Evolutionary conservation across 2,113 vertebrate species (phyloP).

Genomic region (Macquaria ambigua): DNA sequence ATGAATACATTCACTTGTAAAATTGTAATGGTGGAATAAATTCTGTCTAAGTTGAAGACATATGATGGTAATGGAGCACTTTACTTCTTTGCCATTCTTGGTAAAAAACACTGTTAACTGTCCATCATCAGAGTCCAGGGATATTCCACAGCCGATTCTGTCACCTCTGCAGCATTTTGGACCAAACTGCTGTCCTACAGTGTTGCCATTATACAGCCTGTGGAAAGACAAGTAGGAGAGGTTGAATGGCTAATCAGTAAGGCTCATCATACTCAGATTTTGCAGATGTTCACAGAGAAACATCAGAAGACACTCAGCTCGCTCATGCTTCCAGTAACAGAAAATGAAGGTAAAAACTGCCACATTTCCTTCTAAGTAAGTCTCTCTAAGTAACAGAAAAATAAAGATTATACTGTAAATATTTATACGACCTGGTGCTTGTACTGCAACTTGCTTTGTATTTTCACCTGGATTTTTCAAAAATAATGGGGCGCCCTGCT

Average conservation of each 20-base stretch:
- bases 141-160: slow-evolving; percentile 93
- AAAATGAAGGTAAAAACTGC: slow-evolving; percentile 1
- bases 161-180: slow-evolving; percentile 94
- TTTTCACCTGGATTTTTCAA: neutral
- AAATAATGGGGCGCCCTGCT: neutral
- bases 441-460: neutral
- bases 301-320: neutral
- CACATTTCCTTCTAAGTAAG: no score
- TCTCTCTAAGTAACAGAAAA: neutral
- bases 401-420: neutral
- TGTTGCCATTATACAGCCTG: slow-evolving; percentile 94
- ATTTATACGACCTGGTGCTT: neutral
- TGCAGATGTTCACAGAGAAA: neutral
- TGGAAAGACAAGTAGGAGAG: slow-evolving; percentile 20
- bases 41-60: neutral
- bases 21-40: neutral
- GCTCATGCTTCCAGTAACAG: neutral
- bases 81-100: slow-evolving; percentile 93
- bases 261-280: neutral
- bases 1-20: neutral
- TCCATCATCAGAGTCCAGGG: slow-evolving; percentile 89
- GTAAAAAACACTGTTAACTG: slow-evolving; percentile 95
- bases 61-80: slow-evolving; percentile 40
- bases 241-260: neutral
- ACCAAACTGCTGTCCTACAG: slow-evolving; percentile 94